phyloP scores from a whole-genome alignment of 2,113 vertebrate genomes.

The Hemichromis elongatus region DNA sequence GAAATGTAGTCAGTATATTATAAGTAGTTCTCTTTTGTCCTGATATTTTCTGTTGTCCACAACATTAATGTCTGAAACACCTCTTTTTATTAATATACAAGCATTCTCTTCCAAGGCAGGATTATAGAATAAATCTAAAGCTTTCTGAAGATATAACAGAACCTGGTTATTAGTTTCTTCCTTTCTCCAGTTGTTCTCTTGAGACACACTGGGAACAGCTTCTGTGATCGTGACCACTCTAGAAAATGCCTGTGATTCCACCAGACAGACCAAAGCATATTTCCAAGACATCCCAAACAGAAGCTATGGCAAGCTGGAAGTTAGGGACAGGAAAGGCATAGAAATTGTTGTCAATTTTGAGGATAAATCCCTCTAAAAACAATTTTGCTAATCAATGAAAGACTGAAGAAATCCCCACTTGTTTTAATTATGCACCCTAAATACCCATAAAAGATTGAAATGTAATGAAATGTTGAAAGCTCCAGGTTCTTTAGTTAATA shows the following conservation, averaged over 20 bases:
- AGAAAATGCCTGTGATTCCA: neutral
- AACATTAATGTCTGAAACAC: neutral
- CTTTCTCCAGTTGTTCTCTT: neutral
- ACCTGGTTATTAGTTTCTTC: neutral
- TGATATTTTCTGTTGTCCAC: neutral
- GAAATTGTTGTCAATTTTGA: neutral
- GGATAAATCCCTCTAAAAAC: neutral
- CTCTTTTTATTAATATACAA: neutral
- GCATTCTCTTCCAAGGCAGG: neutral
- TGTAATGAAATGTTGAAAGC: no score
- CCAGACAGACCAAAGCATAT: neutral
- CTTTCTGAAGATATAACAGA: neutral
- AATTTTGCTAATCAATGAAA: neutral
- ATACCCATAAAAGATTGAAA: neutral
- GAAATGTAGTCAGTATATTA: neutral
- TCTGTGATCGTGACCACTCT: neutral
- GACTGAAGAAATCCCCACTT: fast-evolving
- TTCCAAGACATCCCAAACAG: neutral
- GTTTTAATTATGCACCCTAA: neutral
- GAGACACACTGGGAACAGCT: neutral
- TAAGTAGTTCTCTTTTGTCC: neutral
- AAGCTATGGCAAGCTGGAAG: neutral
- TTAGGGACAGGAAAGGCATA: neutral
- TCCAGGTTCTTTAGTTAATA: neutral
- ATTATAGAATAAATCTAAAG: neutral